Conservation (phyloP, 2,797 vertebrate species). For the Gambelia wislizenii region DNA sequence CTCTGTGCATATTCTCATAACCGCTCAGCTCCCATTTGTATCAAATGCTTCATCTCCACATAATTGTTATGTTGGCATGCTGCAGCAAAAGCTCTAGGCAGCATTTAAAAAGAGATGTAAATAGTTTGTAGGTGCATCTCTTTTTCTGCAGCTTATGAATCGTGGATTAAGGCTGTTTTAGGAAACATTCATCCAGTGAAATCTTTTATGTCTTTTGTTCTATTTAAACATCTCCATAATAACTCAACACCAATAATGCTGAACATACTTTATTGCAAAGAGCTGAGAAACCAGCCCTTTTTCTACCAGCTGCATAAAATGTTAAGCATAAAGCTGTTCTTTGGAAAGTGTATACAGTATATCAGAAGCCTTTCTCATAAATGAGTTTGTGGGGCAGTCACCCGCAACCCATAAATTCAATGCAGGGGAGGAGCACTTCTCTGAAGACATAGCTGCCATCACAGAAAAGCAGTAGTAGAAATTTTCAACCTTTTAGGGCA, state of each 20-base stretch:
- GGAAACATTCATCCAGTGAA: conserved; percentile 55
- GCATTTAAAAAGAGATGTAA: conserved; percentile 38
- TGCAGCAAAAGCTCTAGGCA: conserved; percentile 56
- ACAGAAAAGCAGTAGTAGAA: background rate
- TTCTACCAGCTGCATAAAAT: conserved; percentile 3
- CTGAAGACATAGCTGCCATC: background rate
- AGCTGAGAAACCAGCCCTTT: conserved; percentile 16
- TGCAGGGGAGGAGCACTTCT: background rate
- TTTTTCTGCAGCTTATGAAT: conserved; percentile 36
- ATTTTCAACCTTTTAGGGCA: background rate
- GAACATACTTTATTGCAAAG: background rate
- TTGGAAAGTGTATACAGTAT: background rate
- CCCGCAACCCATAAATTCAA: background rate
- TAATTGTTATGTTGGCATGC: conserved; percentile 44
- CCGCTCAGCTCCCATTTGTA: background rate
- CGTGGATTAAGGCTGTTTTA: conserved; percentile 43
- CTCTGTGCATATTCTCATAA: background rate
- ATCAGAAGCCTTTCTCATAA: background rate
- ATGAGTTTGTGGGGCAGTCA: background rate
- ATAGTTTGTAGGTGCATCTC: background rate
- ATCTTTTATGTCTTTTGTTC: conserved; percentile 39
- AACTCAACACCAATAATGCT: conserved; percentile 27
- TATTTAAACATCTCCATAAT: conserved; percentile 54
- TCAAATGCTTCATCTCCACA: conserved; percentile 47
- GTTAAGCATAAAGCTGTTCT: background rate